These are phyloP conservation scores for Ametastegia equiseti DNA, from an alignment of 2,888 invertebrate species.

Conservation along the genomic window DNA sequence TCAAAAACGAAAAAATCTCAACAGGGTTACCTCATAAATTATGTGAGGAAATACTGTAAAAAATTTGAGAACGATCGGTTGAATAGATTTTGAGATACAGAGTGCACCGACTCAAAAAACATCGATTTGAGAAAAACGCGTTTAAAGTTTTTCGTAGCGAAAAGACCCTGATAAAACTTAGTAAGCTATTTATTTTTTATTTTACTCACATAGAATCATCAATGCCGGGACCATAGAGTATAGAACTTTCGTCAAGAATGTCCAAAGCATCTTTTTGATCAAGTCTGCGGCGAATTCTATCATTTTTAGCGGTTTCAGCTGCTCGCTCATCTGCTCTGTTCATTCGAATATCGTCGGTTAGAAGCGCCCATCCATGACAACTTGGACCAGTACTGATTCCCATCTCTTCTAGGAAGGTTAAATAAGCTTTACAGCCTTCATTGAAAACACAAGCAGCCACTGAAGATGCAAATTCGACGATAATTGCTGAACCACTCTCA, in stretches of 20 bases:
- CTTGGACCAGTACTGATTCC: not conserved
- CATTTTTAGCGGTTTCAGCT: not conserved
- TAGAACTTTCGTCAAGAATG: conserved; percentile 55
- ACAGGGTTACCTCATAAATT: conserved; percentile 50
- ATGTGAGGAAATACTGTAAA: too few species aligned
- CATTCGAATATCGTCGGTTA: not conserved
- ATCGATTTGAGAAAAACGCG: conserved; percentile 43
- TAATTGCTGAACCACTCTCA: not conserved
- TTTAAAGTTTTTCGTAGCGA: conserved; percentile 27
- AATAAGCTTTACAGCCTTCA: not conserved
- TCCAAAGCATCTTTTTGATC: conserved; percentile 55
- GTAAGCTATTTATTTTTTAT: conserved; percentile 31
- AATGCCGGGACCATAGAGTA: conserved; percentile 52
- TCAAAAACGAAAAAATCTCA: conserved; percentile 45
- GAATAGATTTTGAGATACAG: conserved; percentile 67
- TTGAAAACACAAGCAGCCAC: not conserved
- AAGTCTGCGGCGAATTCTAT: not conserved
- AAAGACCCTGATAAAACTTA: not conserved
- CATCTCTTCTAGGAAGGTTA: not conserved
- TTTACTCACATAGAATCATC: conserved; percentile 37
- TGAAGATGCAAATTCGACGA: not conserved
- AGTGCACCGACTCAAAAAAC: conserved; percentile 47
- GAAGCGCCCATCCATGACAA: conserved; percentile 10
- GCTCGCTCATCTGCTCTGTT: not conserved
- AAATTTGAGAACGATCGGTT: conserved; percentile 51